Percentiles rank a stretch among this genome's conserved stretches.
These are phyloP conservation scores for Botrylloides violaceus DNA, from an alignment of 23 tunicate genomes.

Conservation along the genomic window DNA sequence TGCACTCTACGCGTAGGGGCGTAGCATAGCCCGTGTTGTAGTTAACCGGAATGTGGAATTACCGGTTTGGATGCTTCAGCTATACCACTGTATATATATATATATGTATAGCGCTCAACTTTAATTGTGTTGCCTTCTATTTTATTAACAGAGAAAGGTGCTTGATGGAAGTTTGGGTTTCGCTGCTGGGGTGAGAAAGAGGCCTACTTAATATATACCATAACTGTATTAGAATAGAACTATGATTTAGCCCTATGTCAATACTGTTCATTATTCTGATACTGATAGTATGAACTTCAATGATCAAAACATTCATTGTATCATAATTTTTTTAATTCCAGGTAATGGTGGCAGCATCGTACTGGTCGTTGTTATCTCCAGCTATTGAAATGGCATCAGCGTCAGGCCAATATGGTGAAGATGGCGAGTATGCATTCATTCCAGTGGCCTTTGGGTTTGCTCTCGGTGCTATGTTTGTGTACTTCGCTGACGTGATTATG, in stretches of 20 bases:
- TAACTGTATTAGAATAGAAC: too few species aligned
- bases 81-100: too few species aligned
- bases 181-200: conserved; percentile 68
- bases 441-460: conserved; percentile 83
- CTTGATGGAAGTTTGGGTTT: conserved; percentile 93
- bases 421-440: conserved; percentile 66
- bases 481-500: conserved; percentile 67
- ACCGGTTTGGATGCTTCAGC: too few species aligned
- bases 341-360: conserved; percentile 93
- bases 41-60: background rate
- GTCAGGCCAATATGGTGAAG: conserved; percentile 65
- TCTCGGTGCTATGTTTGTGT: conserved; percentile 84
- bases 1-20: too few species aligned
- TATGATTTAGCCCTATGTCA: too few species aligned
- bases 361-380: conserved; percentile 94
- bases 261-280: too few species aligned
- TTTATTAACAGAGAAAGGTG: conserved; percentile 36
- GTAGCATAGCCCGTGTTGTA: too few species aligned
- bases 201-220: too few species aligned
- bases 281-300: too few species aligned
- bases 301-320: too few species aligned
- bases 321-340: background rate
- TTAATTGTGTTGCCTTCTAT: background rate
- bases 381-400: conserved; percentile 69
- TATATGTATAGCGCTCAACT: too few species aligned